Percentiles rank a stretch among this genome's conserved stretches.
Conservation (phyloP, 2,888 invertebrate species). For the Macaria notata region DNA sequence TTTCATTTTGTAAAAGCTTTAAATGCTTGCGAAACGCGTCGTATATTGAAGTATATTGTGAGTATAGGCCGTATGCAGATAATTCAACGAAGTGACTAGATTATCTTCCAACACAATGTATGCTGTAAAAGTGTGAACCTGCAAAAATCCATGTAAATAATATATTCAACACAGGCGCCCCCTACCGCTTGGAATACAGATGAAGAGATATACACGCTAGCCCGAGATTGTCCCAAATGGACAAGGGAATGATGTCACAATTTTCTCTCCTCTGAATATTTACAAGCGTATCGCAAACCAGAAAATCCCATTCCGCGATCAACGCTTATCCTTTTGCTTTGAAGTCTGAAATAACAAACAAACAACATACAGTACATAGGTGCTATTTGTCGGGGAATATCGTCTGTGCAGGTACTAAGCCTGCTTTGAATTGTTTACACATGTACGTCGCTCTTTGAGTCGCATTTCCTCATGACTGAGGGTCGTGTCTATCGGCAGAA, state of each 20-base stretch:
- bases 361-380: background rate
- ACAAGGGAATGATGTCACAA: slow-evolving; percentile 52
- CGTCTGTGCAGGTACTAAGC: too few relatives aligned
- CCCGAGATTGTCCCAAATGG: slow-evolving; percentile 52
- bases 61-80: too few relatives aligned
- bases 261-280: slow-evolving; percentile 38
- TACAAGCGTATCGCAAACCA: slow-evolving; percentile 23
- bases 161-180: slow-evolving; percentile 56
- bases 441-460: too few relatives aligned
- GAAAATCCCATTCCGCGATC: slow-evolving; percentile 10
- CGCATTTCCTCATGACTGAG: too few relatives aligned
- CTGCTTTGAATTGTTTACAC: too few relatives aligned
- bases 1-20: too few relatives aligned
- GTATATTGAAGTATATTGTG: too few relatives aligned
- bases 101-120: too few relatives aligned
- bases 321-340: slow-evolving; percentile 9
- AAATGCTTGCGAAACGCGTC: too few relatives aligned
- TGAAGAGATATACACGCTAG: slow-evolving; percentile 59
- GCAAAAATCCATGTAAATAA: slow-evolving; percentile 54
- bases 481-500: too few relatives aligned
- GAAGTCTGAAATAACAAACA: background rate
- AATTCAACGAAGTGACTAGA: too few relatives aligned
- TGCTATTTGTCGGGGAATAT: too few relatives aligned
- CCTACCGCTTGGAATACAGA: slow-evolving; percentile 57
- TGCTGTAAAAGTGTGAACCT: slow-evolving; percentile 20